Evolutionary conservation across 2,797 vertebrate genomes (phyloP), one percentile per base, ranked within the genome.

Genomic region (Pteropus rufus): DNA sequence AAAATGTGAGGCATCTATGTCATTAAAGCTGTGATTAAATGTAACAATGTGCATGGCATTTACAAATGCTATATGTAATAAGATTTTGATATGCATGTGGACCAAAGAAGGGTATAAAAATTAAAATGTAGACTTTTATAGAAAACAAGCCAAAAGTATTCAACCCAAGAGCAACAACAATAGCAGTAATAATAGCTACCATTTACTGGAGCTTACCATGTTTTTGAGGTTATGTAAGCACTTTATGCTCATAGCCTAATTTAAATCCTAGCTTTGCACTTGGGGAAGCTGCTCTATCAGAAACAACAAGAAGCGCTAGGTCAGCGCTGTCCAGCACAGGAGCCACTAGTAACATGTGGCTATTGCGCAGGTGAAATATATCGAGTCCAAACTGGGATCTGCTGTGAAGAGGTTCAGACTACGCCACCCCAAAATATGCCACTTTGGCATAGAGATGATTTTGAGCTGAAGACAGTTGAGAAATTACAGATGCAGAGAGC

Each of bases 271-370:
- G 70, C 12, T 65, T 82, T 46, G 21, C 3, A 8, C 18, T 39
- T 54, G 24, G 16, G 49, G 54, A 83, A 41, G 5, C 18, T 86
- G 10, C 26, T 67, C 3, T 67, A 3, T 44, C 29, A 52, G 64
- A 52, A 90, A 26, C 34, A 29, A 34, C 39, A 67, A 67, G 56
- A 41, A 54, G 15, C 24, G 46, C 15, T 75, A 3, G 14, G 15
- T 46, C 31, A 49, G 21, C 0, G 1, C 7, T 77, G 10, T 60
- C 58, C 7, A n/a, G 0, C 21, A 4, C 3, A 10, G 8, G 29
- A 39, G 15, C 49, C 9, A 24, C 29, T 65, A 26, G 69, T 64
- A 31, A 14, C 7, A 5, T 73, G 23, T 44, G 49, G 4, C 14
- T 10, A 14, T 15, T 34, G 52, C 62, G 7, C 19, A 49, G n/a